phyloP scores from a whole-genome alignment of 2,113 vertebrate genomes.

The Mormyrus iriodes region DNA sequence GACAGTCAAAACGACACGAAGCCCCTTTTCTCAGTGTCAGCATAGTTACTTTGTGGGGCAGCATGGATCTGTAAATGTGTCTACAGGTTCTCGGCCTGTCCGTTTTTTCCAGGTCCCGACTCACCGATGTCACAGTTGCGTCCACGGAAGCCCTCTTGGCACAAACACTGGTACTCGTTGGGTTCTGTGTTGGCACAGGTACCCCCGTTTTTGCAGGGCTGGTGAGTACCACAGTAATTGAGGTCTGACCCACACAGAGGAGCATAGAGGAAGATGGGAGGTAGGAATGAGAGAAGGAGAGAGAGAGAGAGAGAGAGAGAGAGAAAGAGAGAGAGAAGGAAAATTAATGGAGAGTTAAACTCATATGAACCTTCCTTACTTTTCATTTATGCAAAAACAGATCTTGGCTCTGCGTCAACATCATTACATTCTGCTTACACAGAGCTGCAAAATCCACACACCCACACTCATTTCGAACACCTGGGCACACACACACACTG shows the following conservation, averaged over 20 bases:
- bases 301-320: background rate
- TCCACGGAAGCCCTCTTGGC: slow-evolving; percentile 64
- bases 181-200: slow-evolving; percentile 72
- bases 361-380: background rate
- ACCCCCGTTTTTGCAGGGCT: slow-evolving; percentile 65
- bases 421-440: background rate
- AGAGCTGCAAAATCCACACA: background rate
- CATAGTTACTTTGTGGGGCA: background rate
- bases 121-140: slow-evolving; percentile 68
- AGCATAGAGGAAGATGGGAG: background rate
- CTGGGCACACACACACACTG: background rate
- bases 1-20: background rate
- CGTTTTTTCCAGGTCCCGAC: slow-evolving; percentile 6
- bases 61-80: background rate
- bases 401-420: background rate
- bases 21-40: background rate
- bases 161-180: slow-evolving; percentile 69
- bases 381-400: background rate
- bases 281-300: background rate
- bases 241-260: slow-evolving; percentile 51
- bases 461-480: background rate
- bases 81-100: background rate
- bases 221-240: slow-evolving; percentile 72
- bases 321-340: background rate
- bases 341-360: background rate